Conservation (phyloP, 2,888 invertebrate genomes). For the Trissolcus japonicus region DNA sequence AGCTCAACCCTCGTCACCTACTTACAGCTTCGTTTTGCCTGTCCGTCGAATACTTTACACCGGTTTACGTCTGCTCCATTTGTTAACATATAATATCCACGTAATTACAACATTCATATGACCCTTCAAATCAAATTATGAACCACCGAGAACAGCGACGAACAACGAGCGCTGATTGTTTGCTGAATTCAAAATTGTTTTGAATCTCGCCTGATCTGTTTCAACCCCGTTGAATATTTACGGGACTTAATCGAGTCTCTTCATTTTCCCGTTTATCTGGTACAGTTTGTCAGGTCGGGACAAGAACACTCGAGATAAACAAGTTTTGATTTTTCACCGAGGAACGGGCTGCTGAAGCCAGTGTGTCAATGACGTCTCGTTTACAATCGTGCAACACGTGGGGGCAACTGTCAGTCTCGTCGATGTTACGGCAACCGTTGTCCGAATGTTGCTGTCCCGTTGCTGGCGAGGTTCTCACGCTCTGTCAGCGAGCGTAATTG, state of each 20-base stretch:
- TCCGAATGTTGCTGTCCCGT: neutral
- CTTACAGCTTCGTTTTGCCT: neutral
- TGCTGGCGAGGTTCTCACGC: neutral
- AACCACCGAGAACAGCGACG: slow-evolving; percentile 10
- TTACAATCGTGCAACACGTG: slow-evolving; percentile 13
- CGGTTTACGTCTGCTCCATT: slow-evolving; percentile 44
- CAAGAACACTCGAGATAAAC: no score
- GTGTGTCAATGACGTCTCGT: neutral
- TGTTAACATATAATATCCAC: slow-evolving; percentile 38
- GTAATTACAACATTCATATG: slow-evolving; percentile 28
- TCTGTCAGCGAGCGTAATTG: slow-evolving; percentile 2
- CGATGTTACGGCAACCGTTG: neutral
- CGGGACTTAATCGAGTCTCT: neutral
- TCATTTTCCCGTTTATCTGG: neutral
- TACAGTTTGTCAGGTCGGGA: neutral
- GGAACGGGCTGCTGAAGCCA: neutral
- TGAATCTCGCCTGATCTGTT: neutral
- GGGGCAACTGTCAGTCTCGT: neutral
- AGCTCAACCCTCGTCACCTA: slow-evolving; percentile 13
- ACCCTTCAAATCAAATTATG: slow-evolving; percentile 29
- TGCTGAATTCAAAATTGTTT: neutral
- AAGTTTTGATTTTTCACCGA: neutral
- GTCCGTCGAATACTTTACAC: slow-evolving; percentile 20
- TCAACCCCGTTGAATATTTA: neutral
- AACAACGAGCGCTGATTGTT: neutral